Evolutionary conservation across 2,113 vertebrate species (phyloP).

Genomic region (Petrocephalus zakoni): DNA sequence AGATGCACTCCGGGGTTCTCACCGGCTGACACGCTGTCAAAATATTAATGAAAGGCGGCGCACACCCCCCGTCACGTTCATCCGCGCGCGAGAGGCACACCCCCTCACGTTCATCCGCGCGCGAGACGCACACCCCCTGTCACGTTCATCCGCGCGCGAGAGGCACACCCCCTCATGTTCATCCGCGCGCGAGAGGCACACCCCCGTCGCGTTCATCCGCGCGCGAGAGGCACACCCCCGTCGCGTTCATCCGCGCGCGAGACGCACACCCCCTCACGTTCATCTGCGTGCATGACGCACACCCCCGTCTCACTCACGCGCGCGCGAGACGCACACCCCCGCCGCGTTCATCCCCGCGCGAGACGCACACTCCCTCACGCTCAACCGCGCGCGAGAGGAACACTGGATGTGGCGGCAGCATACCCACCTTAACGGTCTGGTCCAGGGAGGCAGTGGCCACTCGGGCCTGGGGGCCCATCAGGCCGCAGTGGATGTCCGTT

Average conservation of each 20-base stretch:
- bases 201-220: not conserved
- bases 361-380: not conserved
- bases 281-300: no score
- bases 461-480: constrained; percentile 80
- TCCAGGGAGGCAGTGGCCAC: constrained; percentile 82
- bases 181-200: not conserved
- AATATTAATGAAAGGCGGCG: not conserved
- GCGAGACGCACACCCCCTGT: not conserved
- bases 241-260: no score
- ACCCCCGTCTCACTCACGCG: not conserved
- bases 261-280: no score
- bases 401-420: not conserved
- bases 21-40: not conserved
- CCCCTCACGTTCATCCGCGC: no score
- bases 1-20: not conserved
- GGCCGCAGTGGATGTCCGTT: constrained; percentile 88
- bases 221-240: not conserved
- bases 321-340: not conserved
- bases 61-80: not conserved
- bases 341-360: not conserved
- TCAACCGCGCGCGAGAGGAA: not conserved
- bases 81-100: not conserved
- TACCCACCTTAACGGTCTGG: constrained; percentile 84
- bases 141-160: no score
- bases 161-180: no score